A percentile compares a stretch with the other conserved stretches of the same genome.
Evolutionary conservation across 1,140 invertebrate species (phyloP).

Genomic region (Drosophila aff.): DNA sequence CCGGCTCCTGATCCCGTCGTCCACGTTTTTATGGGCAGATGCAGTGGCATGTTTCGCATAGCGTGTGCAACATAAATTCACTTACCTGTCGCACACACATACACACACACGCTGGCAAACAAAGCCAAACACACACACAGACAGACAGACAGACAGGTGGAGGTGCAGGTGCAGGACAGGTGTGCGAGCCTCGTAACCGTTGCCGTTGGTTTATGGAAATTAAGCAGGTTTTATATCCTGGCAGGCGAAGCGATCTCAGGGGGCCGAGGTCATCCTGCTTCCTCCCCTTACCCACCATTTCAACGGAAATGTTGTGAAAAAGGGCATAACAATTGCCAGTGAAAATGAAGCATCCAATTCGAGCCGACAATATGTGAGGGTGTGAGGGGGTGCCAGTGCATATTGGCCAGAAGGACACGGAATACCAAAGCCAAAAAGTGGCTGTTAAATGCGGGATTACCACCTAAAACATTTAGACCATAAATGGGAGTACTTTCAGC

Average conservation of each 20-base stretch:
- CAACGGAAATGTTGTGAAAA: constrained; percentile 4
- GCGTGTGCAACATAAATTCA: constrained; percentile 78
- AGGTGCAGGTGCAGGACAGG: constrained; percentile 38
- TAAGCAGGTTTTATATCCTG: constrained; percentile 55
- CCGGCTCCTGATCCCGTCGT: constrained; percentile 21
- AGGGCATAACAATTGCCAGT: constrained; percentile 6
- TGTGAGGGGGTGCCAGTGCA: neutral
- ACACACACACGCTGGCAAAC: constrained; percentile 9
- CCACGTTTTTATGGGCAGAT: constrained; percentile 73
- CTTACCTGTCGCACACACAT: constrained; percentile 70
- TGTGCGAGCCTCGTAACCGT: constrained; percentile 53
- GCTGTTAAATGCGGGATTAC: neutral
- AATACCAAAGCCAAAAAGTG: neutral
- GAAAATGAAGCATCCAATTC: constrained; percentile 6
- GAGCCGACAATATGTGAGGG: neutral
- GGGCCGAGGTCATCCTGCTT: constrained; percentile 4
- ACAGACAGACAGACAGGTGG: neutral
- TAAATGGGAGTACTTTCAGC: neutral
- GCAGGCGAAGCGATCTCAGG: constrained; percentile 18
- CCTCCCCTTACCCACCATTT: neutral
- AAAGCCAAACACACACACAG: constrained; percentile 11
- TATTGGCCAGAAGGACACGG: neutral
- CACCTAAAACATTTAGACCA: neutral
- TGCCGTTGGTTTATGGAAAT: constrained; percentile 67
- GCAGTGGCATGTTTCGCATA: constrained; percentile 80